Base-by-base conservation (phyloP, 2,113 vertebrate species). In the Pelusios castaneus region DNA sequence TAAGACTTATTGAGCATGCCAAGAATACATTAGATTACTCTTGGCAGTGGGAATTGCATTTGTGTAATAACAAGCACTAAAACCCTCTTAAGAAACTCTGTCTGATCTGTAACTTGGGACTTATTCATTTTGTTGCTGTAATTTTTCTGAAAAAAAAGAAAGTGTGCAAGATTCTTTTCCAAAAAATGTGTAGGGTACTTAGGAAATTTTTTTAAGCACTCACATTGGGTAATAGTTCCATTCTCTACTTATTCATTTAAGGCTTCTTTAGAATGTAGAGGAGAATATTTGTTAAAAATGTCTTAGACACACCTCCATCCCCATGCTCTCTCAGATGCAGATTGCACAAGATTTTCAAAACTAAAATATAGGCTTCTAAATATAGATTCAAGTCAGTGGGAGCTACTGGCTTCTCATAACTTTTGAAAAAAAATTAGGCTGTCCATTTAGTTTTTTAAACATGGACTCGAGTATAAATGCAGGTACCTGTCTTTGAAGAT, bases 51-150 rank as follows among this genome's bases (percentile, higher is more conserved):
- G 55, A 41, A 27, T 81, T 92, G 95, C 38, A 34, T 97, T 96
- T 96, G 95, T 97, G 96, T 92, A 96, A 89, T 93, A 93, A 63
- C 75, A 80, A 70, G 82, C 82, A 91, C 55, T 84, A 85, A 90
- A 96, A 88, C 63, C 29, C 84, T 75, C 77, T 93, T 67, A 97
- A 91, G 96, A 96, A 95, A 96, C 45, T 4, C 52, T 70, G 93
- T 89, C 92, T 93, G 95, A 92, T 95, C 92, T 94, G 85, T 67
- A 93, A 75, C 93, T 81, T 91, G 97, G 96, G 96, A 97, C 92
- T 94, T 82, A 47, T 97, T 94, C 8, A 5, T 97, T 96, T 82
- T 82, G 54, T 78, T 92, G 63, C 34, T 93, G 93, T 73, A 83
- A 27, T 93, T 96, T 84, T 60, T 17, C 51, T 89, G 86, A 73